These are phyloP conservation scores for Bombus impatiens DNA, from an alignment of 1,140 invertebrate species.

Conservation along the genomic window DNA sequence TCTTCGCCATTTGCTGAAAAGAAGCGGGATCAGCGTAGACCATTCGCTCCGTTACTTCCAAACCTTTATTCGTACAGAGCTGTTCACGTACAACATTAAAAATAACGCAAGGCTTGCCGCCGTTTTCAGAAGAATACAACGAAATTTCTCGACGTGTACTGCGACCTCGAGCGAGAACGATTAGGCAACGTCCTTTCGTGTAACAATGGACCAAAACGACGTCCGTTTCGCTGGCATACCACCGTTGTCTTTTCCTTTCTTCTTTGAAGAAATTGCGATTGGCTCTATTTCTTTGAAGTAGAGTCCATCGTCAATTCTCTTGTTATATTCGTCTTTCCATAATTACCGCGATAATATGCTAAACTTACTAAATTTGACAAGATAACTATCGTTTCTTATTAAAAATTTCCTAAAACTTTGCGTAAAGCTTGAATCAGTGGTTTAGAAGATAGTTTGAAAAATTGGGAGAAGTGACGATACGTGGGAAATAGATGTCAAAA, in stretches of 20 bases:
- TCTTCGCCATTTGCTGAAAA: background rate
- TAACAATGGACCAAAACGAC: background rate
- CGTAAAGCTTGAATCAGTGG: background rate
- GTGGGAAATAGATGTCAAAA: background rate
- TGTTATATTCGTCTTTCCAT: background rate
- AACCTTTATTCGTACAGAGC: conserved; percentile 69
- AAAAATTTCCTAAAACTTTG: background rate
- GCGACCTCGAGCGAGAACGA: conserved; percentile 67
- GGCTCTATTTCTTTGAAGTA: fast-evolving
- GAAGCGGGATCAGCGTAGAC: background rate
- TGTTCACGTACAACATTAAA: conserved; percentile 66
- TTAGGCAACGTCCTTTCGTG: conserved; percentile 44
- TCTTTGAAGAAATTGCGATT: no score
- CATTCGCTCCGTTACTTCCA: conserved; percentile 43
- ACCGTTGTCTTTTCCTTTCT: background rate
- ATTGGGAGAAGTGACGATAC: background rate
- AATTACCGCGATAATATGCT: background rate
- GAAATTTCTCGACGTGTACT: conserved; percentile 54
- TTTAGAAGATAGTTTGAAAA: background rate
- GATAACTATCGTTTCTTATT: background rate
- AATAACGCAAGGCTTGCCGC: conserved; percentile 60
- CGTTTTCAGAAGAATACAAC: conserved; percentile 59
- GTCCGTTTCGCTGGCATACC: background rate
- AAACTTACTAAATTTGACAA: background rate
- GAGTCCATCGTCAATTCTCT: background rate